Evolutionary conservation across 2,113 vertebrate species (phyloP).

Genomic region (Planiliza haematocheilus): DNA sequence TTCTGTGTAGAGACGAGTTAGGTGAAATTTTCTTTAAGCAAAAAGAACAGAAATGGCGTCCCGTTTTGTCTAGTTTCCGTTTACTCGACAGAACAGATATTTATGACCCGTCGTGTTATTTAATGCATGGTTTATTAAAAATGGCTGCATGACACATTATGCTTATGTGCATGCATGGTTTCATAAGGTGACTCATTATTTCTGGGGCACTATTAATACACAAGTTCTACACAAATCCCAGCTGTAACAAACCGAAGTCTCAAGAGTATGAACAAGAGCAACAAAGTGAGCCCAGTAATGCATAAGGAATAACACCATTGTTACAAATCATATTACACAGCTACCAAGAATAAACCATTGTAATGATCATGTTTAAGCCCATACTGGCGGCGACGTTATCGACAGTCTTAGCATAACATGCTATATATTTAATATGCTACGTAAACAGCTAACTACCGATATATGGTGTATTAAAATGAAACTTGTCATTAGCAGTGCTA

Average conservation of each 20-base stretch:
- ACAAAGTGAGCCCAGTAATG: not conserved
- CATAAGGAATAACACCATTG: not conserved
- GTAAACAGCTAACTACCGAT: not conserved
- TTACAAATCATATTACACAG: not conserved
- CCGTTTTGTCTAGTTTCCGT: too few species aligned
- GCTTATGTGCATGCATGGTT: too few species aligned
- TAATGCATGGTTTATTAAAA: too few species aligned
- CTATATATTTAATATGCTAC: not conserved
- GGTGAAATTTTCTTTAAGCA: not conserved
- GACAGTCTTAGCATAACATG: not conserved
- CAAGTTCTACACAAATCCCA: too few species aligned
- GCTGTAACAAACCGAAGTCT: too few species aligned
- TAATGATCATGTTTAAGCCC: not conserved
- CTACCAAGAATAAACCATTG: not conserved
- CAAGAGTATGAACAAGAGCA: too few species aligned
- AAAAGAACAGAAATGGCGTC: not conserved
- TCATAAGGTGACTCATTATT: too few species aligned
- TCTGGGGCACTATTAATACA: too few species aligned
- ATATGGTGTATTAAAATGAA: not conserved
- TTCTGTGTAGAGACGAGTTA: too few species aligned
- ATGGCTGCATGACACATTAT: too few species aligned
- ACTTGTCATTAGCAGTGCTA: conserved; percentile 43
- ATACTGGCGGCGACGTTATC: not conserved
- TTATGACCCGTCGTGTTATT: too few species aligned
- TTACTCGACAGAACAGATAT: too few species aligned